Base-by-base conservation (phyloP, 2,113 vertebrate genomes). In the Gnathonemus longibarbis region DNA sequence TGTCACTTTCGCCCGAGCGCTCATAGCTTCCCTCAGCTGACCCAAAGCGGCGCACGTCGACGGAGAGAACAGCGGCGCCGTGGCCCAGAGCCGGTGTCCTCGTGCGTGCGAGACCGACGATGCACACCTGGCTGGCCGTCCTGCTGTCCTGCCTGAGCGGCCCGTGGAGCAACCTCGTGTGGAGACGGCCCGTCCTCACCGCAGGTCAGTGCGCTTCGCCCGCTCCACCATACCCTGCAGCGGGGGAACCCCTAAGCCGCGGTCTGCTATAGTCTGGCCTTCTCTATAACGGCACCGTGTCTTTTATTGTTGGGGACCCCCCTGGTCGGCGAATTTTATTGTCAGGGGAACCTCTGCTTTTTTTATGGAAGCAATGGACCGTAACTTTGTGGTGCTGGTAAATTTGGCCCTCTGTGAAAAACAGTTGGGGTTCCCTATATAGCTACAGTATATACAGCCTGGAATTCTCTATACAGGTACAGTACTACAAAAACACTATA, bases 1-100 rank as follows among this genome's bases (percentile, higher is more conserved):
- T 95, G 96, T 95, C 95, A 94, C 94, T 95, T 94, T 95, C 94
- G 92, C 89, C 91, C 58, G 90, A 7, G 91, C 88, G 10, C 39
- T 90, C 39, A 87, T 70, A 80, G 48, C 35, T 80, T 90, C 85
- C 48, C 48, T n/a, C 19, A 4, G 9, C 83, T 66, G 39, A 39
- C 31, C 84, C 46, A 21, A 13, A 70, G 3, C 15, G 35, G 3
- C 6, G 27, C 27, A 85, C 17, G n/a, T 31, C 46, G 3, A 62
- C 39, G 45, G 66, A 35, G 46, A 13, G 11, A 46, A 3, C 24
- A 74, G 62, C 49, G 53, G 24, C 35, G 42, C 39, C 10, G 50
- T 15, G 39, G 17, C 24, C 21, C n/a, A 50, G 45, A 85, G 89
- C 35, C 48, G 11, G 87, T 42, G 56, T 48, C 35, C 83, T 70